Conservation (phyloP, 2,888 invertebrate species). For the Dicyrtomina minuta region DNA sequence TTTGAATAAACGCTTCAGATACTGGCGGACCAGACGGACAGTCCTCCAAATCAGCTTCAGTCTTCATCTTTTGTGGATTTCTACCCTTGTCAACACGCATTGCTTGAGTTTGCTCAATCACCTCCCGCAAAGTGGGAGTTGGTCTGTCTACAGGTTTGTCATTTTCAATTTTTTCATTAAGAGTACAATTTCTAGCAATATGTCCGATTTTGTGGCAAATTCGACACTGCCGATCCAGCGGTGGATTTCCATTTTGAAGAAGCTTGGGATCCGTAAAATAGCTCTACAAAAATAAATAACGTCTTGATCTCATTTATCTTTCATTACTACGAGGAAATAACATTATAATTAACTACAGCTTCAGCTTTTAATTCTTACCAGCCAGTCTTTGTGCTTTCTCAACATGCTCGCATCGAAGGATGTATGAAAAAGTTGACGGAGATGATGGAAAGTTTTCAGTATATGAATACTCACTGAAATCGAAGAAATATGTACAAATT, state of each 20-base stretch:
- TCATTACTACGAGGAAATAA: no score
- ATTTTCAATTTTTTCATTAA: slow-evolving; percentile 27
- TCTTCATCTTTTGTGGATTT: background rate
- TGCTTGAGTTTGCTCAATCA: slow-evolving; percentile 6
- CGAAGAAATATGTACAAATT: background rate
- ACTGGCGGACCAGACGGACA: no score
- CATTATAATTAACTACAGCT: no score
- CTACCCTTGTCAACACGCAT: background rate
- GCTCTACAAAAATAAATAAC: slow-evolving; percentile 37
- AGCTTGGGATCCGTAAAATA: slow-evolving; percentile 56
- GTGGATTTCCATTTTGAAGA: slow-evolving; percentile 58
- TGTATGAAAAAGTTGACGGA: slow-evolving; percentile 41
- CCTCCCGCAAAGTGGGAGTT: slow-evolving; percentile 8
- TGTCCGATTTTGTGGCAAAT: slow-evolving; percentile 63
- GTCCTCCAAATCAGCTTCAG: background rate
- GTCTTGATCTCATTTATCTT: no score
- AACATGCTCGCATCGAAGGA: slow-evolving; percentile 26
- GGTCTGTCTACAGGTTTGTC: slow-evolving; percentile 1
- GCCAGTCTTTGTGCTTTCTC: slow-evolving; percentile 27
- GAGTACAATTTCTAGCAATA: slow-evolving; percentile 59
- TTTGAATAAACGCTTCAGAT: no score
- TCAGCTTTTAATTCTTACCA: slow-evolving; percentile 25
- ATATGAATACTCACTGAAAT: slow-evolving; percentile 51
- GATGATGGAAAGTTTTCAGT: slow-evolving; percentile 43
- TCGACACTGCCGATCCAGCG: slow-evolving; percentile 61